Conservation (phyloP, 2,797 vertebrate genomes). For the Simalia tracyae region DNA sequence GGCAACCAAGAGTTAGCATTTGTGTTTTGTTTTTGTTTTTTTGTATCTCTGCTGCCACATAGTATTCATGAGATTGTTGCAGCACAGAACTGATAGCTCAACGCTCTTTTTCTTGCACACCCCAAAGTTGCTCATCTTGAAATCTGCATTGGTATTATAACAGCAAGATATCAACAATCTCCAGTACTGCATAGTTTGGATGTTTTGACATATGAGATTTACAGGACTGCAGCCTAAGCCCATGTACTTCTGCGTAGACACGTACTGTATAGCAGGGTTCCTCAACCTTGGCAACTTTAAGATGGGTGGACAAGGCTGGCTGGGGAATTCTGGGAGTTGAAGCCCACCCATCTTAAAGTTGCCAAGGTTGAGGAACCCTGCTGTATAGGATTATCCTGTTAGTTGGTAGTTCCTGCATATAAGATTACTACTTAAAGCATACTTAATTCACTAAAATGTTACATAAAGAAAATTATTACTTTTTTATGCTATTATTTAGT, state of each 20-base stretch:
- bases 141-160: background rate
- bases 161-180: background rate
- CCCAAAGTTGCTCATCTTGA: background rate
- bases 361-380: too few relatives aligned
- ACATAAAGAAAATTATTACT: slow-evolving; percentile 30
- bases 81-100: background rate
- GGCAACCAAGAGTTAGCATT: too few relatives aligned
- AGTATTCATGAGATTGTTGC: background rate
- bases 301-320: too few relatives aligned
- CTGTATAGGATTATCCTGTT: background rate
- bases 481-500: slow-evolving; percentile 16
- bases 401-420: background rate
- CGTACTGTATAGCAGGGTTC: too few relatives aligned
- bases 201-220: background rate
- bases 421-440: slow-evolving; percentile 33
- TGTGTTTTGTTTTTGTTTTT: too few relatives aligned
- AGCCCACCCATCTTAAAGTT: too few relatives aligned
- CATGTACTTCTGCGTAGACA: too few relatives aligned
- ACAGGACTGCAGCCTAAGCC: background rate
- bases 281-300: too few relatives aligned
- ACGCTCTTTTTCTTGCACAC: background rate
- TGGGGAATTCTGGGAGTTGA: too few relatives aligned
- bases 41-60: background rate
- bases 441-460: slow-evolving; percentile 18
- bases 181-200: background rate